Evolutionary conservation across 1,140 invertebrate genomes (phyloP).

Genomic region (Lutraria rhynchaena): DNA sequence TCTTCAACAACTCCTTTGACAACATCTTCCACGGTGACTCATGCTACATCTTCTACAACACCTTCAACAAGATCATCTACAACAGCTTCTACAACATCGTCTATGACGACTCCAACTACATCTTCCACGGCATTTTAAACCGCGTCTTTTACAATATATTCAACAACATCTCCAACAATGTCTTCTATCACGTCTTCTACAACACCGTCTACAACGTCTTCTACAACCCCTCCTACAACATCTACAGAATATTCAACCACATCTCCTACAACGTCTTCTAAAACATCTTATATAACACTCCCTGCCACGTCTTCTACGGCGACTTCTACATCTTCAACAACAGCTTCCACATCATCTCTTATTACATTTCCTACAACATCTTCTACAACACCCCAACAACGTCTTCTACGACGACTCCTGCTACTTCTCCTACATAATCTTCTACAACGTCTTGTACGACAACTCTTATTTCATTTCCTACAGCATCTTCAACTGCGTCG

Average conservation of each 20-base stretch:
- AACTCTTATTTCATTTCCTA: too few relatives aligned
- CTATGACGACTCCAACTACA: neutral
- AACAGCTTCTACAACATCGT: slow-evolving; percentile 16
- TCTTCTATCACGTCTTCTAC: neutral
- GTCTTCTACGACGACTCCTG: neutral
- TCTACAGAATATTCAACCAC: neutral
- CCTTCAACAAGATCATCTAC: slow-evolving; percentile 8
- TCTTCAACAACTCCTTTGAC: slow-evolving; percentile 38
- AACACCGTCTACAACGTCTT: neutral
- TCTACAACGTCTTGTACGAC: neutral
- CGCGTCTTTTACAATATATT: neutral
- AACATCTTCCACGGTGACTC: slow-evolving; percentile 15
- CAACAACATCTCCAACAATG: neutral
- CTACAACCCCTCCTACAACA: neutral
- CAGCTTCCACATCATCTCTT: neutral
- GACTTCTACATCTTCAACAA: neutral
- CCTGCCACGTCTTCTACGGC: neutral
- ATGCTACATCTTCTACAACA: slow-evolving; percentile 7
- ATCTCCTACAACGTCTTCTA: neutral
- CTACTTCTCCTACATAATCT: neutral
- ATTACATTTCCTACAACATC: neutral
- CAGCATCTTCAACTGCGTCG: neutral
- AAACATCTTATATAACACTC: neutral
- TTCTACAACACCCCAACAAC: neutral
- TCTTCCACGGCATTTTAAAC: neutral